Evolutionary conservation across 2,888 invertebrate species (phyloP).

Genomic region (Lissocephala sabroskyi): DNA sequence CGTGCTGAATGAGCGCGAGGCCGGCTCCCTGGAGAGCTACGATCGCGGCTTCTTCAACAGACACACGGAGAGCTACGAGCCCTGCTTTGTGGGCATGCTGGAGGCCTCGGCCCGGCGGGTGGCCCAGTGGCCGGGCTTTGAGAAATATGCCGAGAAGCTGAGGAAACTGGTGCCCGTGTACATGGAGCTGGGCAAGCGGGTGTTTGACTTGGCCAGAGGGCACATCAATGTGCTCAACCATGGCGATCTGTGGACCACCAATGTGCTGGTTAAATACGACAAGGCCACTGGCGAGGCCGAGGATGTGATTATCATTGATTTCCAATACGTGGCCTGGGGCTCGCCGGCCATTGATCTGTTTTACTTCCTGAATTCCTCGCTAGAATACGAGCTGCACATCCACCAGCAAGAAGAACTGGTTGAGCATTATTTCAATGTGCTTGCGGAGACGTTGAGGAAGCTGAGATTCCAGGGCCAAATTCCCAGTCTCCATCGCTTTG

Average conservation of each 20-base stretch:
- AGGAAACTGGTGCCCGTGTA: conserved; percentile 46
- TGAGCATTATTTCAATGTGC: conserved; percentile 55
- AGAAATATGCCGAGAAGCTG: conserved; percentile 60
- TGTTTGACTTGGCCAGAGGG: conserved; percentile 52
- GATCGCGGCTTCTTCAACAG: conserved; percentile 70
- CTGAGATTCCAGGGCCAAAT: conserved; percentile 54
- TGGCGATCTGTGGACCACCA: conserved; percentile 71
- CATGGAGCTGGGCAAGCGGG: conserved; percentile 65
- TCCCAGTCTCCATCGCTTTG: conserved; percentile 66
- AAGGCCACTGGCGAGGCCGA: conserved; percentile 41
- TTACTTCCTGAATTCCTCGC: conserved; percentile 68
- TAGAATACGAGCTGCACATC: conserved; percentile 60
- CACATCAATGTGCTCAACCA: conserved; percentile 67
- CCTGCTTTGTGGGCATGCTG: conserved; percentile 61
- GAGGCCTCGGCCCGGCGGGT: conserved; percentile 59
- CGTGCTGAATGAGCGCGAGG: conserved; percentile 70
- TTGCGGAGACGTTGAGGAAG: conserved; percentile 52
- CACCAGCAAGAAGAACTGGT: conserved; percentile 66
- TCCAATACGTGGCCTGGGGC: conserved; percentile 71
- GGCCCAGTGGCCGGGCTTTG: conserved; percentile 57
- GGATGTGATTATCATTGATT: conserved; percentile 68
- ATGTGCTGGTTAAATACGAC: conserved; percentile 67
- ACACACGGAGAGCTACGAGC: conserved; percentile 61
- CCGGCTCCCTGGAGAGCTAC: conserved; percentile 49
- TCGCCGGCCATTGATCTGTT: conserved; percentile 70